Conservation (phyloP, 2,888 invertebrate genomes). For the Neria commutata region DNA sequence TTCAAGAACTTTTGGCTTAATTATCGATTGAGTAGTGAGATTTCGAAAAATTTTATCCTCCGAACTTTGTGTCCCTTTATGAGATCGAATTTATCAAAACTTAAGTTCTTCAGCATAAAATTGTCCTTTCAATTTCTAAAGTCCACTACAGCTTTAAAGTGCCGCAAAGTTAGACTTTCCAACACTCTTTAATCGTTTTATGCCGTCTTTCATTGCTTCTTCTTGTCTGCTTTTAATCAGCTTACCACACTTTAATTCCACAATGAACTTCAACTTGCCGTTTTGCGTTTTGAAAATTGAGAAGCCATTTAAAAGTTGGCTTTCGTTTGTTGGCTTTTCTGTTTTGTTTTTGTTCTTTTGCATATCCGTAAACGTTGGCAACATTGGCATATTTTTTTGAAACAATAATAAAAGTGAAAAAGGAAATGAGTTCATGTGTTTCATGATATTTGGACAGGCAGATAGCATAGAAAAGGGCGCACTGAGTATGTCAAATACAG, state of each 20-base stretch:
- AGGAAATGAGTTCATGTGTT: background rate
- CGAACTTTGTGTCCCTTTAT: too few species aligned
- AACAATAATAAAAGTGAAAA: background rate
- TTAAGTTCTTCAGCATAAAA: too few species aligned
- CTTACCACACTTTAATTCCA: conserved; percentile 35
- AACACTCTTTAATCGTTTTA: conserved; percentile 12
- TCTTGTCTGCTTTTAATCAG: conserved; percentile 25
- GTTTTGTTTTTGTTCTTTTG: background rate
- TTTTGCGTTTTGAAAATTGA: conserved; percentile 27
- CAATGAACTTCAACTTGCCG: conserved; percentile 40
- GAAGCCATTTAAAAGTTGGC: conserved; percentile 25
- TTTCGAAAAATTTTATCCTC: too few species aligned
- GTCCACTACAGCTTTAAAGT: too few species aligned
- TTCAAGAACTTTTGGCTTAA: too few species aligned
- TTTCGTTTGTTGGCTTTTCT: conserved; percentile 10
- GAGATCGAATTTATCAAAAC: too few species aligned
- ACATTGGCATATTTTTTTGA: conserved; percentile 17
- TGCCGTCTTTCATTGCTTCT: background rate
- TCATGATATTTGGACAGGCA: too few species aligned
- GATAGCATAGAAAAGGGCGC: too few species aligned
- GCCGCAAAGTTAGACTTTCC: too few species aligned
- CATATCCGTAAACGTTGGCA: background rate
- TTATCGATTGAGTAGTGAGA: too few species aligned
- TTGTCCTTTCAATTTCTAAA: too few species aligned
- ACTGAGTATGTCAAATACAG: too few species aligned